A percentile compares a stretch with the other conserved stretches of the same genome.
These are phyloP conservation scores for Apamea epomidion DNA, from an alignment of 2,888 invertebrate species.

Conservation along the genomic window DNA sequence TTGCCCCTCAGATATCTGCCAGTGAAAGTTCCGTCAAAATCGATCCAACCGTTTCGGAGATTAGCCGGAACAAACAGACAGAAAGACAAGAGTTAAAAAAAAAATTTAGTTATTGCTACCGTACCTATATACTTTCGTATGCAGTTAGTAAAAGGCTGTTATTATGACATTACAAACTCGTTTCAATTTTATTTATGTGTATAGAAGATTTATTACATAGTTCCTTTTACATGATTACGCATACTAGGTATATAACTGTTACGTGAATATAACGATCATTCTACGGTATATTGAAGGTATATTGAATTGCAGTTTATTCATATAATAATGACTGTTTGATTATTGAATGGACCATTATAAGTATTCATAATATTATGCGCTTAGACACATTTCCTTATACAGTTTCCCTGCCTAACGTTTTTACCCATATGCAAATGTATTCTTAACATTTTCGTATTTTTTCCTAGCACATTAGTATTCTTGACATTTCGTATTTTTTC, in stretches of 20 bases:
- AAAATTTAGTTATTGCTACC: no score
- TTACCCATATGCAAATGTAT: slow-evolving; percentile 42
- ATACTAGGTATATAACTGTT: slow-evolving; percentile 20
- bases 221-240: slow-evolving; percentile 24
- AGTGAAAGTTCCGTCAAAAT: background rate
- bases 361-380: slow-evolving; percentile 25
- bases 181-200: background rate
- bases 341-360: slow-evolving; percentile 29
- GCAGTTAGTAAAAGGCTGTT: no score
- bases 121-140: no score
- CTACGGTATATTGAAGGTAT: slow-evolving; percentile 11
- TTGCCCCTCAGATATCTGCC: background rate
- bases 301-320: slow-evolving; percentile 21
- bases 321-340: slow-evolving; percentile 8
- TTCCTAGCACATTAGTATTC: slow-evolving; percentile 63
- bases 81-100: background rate
- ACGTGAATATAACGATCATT: slow-evolving; percentile 17
- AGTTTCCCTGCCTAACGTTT: slow-evolving; percentile 25
- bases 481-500: slow-evolving; percentile 56
- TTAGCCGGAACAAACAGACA: background rate
- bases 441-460: slow-evolving; percentile 17
- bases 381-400: slow-evolving; percentile 38
- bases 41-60: background rate
- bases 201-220: background rate
- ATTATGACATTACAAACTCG: background rate